These are phyloP conservation scores for Denticeps clupeoides DNA, from an alignment of 2,797 vertebrate species.

Conservation along the genomic window DNA sequence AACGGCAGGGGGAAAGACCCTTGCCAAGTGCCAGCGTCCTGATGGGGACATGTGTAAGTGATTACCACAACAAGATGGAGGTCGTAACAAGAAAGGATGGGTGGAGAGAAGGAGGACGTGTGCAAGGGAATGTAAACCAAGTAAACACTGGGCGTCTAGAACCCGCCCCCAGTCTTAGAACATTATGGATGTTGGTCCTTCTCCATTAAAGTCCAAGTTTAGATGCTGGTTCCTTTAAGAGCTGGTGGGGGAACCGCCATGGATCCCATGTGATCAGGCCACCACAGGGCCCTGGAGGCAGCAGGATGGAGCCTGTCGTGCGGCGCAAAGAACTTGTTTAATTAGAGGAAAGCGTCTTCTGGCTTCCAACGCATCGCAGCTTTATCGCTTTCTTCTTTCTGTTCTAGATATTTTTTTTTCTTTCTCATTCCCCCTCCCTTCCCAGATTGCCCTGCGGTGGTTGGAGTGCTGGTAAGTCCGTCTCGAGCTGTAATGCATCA, in stretches of 20 bases:
- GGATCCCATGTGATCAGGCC: no score
- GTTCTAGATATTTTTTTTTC: neutral
- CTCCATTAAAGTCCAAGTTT: conserved; percentile 3
- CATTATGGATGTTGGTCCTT: no score
- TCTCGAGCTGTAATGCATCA: no score
- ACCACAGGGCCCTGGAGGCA: conserved; percentile 13
- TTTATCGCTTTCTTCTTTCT: neutral
- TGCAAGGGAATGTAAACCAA: conserved; percentile 6
- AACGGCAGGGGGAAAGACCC: conserved; percentile 53
- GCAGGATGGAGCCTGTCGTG: conserved; percentile 9
- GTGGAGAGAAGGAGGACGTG: conserved; percentile 7
- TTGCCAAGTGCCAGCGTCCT: conserved; percentile 50
- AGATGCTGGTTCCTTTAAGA: no score
- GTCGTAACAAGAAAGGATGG: conserved; percentile 17
- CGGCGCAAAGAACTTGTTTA: conserved; percentile 12
- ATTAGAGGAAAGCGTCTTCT: neutral
- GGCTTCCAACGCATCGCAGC: neutral
- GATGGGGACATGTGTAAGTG: conserved; percentile 64
- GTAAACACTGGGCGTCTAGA: conserved; percentile 10
- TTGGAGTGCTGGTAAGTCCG: neutral
- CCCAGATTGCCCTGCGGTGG: neutral
- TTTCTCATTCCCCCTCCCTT: conserved; percentile 4
- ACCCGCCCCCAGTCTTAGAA: no score
- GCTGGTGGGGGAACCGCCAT: conserved; percentile 5
- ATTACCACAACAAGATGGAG: conserved; percentile 54